Evolutionary conservation across 2,113 vertebrate genomes (phyloP), one percentile per base, ranked within the genome.

Genomic region (Equus quagga): DNA sequence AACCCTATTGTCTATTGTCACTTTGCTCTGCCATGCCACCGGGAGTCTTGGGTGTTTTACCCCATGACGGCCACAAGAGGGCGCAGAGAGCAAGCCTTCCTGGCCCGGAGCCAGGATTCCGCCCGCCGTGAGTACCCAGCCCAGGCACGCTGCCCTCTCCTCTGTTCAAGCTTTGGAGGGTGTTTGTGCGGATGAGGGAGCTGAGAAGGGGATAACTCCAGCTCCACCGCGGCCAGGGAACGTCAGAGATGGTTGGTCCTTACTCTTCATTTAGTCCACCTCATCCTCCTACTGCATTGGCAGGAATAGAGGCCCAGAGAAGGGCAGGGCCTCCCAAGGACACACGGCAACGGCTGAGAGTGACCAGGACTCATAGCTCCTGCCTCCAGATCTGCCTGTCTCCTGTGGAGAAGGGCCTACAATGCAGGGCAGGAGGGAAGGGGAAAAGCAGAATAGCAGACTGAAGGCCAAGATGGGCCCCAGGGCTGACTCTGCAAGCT

Each of bases 71-170:
- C 85, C 98, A 67, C 93, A 21, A 87, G 98, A 91, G 93, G 96
- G 88, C 49, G 54, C 56, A 18, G 14, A 65, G 73, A 89, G 75
- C 92, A 69, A 62, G 8, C 41, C n/a, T 72, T 18, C 31, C 28
- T 1, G 64, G 44, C 54, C 51, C 26, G 1, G 56, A 24, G 36
- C 84, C 49, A 0, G 85, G 41, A 13, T 26, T 4, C 49, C 70
- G 2, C 13, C 26, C 11, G 0, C 28, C 5, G 46, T 2, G 3
- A 11, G 44, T 0, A 18, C 23, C 1, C 19, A 8, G 67, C 23
- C 28, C 8, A 0, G 28, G 58, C 28, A 3, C 3, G 51, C 21
- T 0, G 54, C 60, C 85, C 17, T 12, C 49, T 0, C 54, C 44
- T 49, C 44, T 1, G 0, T 8, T 6, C 75, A 28, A 28, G n/a